phyloP scores from a whole-genome alignment of 2,113 vertebrate species.

The Micronisus gabar region DNA sequence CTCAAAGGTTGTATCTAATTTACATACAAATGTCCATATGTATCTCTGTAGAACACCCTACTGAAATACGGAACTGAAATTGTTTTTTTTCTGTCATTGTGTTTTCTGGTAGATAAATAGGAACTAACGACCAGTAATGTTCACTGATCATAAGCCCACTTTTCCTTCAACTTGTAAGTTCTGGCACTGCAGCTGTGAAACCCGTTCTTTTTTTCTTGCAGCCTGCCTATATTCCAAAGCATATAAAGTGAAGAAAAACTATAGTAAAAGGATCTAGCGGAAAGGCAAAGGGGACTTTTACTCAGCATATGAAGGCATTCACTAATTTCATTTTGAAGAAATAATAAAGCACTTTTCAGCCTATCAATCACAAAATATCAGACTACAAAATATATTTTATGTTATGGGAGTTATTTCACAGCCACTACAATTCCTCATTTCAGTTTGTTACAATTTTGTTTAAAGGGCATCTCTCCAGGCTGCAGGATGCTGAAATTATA shows the following conservation, averaged over 20 bases:
- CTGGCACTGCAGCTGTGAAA: not conserved
- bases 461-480: not conserved
- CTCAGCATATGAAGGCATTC: not conserved
- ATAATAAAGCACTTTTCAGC: not conserved
- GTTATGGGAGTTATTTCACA: not conserved
- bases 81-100: not conserved
- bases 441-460: not conserved
- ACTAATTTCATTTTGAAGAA: not conserved
- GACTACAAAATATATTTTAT: not conserved
- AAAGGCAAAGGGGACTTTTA: not conserved
- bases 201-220: not conserved
- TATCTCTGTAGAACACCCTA: not conserved
- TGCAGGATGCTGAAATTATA: not conserved
- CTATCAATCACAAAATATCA: not conserved
- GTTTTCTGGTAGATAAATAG: not conserved
- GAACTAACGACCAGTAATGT: not conserved
- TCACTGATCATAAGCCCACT: not conserved
- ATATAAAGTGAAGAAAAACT: not conserved
- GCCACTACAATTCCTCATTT: not conserved
- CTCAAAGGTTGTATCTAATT: not conserved
- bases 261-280: not conserved
- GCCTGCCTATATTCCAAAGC: not conserved
- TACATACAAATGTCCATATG: not conserved
- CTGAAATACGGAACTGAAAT: not conserved
- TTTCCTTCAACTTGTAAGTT: not conserved